phyloP scores from a whole-genome alignment of 2,888 invertebrate genomes.

The Sphinx pinastri region DNA sequence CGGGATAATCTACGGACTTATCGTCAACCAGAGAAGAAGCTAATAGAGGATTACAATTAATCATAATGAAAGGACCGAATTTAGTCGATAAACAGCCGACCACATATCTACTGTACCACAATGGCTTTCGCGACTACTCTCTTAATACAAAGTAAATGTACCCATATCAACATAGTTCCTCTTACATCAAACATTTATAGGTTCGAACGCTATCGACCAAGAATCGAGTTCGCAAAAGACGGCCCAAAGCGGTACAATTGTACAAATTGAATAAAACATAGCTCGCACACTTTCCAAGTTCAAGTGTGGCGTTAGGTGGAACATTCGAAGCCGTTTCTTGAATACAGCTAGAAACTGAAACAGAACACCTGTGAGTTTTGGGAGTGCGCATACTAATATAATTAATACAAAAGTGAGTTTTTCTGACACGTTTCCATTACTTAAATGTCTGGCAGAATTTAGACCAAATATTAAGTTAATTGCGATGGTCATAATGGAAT shows the following conservation, averaged over 20 bases:
- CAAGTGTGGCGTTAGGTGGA: neutral
- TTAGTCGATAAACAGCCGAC: too few relatives aligned
- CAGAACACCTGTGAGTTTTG: neutral
- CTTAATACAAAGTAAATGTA: too few relatives aligned
- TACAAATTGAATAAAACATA: slow-evolving; percentile 17
- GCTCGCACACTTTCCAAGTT: slow-evolving; percentile 1
- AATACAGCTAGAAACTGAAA: neutral
- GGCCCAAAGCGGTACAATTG: slow-evolving; percentile 6
- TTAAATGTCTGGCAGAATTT: neutral
- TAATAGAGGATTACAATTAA: too few relatives aligned
- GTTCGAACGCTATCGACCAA: neutral
- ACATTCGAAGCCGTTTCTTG: neutral
- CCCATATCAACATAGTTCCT: neutral
- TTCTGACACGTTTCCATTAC: neutral
- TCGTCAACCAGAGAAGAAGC: too few relatives aligned
- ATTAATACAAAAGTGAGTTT: neutral
- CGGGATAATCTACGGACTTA: too few relatives aligned
- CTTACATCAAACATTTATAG: too few relatives aligned
- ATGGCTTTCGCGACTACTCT: too few relatives aligned
- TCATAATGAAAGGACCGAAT: too few relatives aligned
- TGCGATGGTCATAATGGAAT: neutral
- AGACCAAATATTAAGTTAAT: neutral
- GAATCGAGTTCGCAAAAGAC: slow-evolving; percentile 9
- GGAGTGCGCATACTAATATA: neutral
- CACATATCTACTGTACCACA: too few relatives aligned